These are phyloP conservation scores for Elephantulus edwardii DNA, from an alignment of 2,113 vertebrate genomes.

Conservation along the genomic window DNA sequence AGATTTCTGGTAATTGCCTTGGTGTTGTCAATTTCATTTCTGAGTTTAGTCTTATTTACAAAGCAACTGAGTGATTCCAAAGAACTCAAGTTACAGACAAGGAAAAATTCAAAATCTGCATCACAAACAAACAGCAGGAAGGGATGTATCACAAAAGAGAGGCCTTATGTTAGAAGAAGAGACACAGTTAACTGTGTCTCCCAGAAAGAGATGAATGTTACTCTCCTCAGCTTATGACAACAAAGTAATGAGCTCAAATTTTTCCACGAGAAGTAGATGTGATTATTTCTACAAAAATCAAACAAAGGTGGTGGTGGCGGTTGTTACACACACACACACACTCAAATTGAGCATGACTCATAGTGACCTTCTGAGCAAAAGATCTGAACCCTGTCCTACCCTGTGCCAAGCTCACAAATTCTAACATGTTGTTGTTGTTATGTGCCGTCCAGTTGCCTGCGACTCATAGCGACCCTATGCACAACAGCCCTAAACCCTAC, in stretches of 20 bases:
- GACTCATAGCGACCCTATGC: no score
- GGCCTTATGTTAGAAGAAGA: not conserved
- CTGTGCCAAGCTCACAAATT: no score
- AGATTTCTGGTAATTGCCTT: not conserved
- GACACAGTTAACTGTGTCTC: not conserved
- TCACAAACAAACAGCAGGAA: not conserved
- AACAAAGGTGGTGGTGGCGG: not conserved
- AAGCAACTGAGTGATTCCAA: conserved; percentile 13
- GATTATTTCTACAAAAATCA: not conserved
- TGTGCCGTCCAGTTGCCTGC: no score
- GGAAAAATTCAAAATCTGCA: conserved; percentile 34
- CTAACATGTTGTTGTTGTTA: no score
- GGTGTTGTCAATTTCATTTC: not conserved
- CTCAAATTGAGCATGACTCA: no score
- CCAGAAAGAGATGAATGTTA: not conserved
- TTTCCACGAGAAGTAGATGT: not conserved
- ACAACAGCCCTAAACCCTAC: no score
- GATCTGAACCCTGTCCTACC: no score
- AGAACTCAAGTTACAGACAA: conserved; percentile 15
- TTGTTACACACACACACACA: no score
- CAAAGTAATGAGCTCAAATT: not conserved
- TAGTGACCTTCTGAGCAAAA: no score
- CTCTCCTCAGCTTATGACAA: not conserved
- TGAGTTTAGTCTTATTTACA: not conserved
- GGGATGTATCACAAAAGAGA: not conserved